Evolutionary conservation across 2,888 invertebrate species (phyloP).

Genomic region (Drosophila lacicola): DNA sequence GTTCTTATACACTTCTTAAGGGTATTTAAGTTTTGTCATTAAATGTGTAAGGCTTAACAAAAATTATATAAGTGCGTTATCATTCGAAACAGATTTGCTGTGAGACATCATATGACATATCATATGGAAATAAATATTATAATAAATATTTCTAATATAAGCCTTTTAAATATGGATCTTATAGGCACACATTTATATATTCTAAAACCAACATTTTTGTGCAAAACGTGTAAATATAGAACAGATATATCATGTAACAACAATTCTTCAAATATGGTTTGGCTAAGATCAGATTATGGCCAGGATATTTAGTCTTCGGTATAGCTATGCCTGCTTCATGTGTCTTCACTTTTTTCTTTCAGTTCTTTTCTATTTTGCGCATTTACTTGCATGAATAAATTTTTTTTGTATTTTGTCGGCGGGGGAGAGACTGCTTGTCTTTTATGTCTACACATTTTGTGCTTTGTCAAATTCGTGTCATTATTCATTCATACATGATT

Average conservation of each 20-base stretch:
- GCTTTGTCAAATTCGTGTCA: conserved; percentile 80
- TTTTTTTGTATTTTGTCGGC: conserved; percentile 29
- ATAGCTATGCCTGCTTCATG: conserved; percentile 3
- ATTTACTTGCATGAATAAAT: conserved; percentile 79
- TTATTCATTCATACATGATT: conserved; percentile 82
- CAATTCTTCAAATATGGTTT: neutral
- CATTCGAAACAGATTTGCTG: too few relatives aligned
- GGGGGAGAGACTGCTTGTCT: conserved; percentile 49
- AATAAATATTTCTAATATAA: too few relatives aligned
- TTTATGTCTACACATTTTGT: conserved; percentile 65
- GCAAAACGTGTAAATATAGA: too few relatives aligned
- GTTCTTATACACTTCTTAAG: conserved; percentile 1
- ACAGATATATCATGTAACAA: too few relatives aligned
- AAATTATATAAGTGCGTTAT: too few relatives aligned
- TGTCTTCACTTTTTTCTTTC: conserved; percentile 20
- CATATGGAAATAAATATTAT: too few relatives aligned
- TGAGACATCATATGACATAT: too few relatives aligned
- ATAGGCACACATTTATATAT: too few relatives aligned
- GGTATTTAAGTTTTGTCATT: neutral
- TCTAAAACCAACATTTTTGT: too few relatives aligned
- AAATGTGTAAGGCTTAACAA: too few relatives aligned
- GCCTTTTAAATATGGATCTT: too few relatives aligned
- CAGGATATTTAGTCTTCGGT: conserved; percentile 9
- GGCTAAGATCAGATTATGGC: neutral
- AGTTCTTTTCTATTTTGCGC: conserved; percentile 38